These are phyloP conservation scores for Gortyna flavago DNA, from an alignment of 2,888 invertebrate species.

Conservation along the genomic window DNA sequence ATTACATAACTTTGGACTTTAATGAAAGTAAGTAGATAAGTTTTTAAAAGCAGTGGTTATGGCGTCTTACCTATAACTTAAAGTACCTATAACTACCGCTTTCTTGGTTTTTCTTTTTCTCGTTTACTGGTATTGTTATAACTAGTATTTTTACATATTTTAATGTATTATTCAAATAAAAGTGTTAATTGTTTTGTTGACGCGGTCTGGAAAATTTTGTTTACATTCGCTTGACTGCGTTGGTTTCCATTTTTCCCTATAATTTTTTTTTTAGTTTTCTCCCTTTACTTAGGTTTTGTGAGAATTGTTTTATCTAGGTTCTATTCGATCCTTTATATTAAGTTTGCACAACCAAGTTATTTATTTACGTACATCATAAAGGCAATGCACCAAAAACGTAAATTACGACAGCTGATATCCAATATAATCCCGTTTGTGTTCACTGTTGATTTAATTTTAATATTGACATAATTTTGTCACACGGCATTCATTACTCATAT, in stretches of 20 bases:
- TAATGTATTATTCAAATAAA: not conserved
- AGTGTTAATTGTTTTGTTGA: not conserved
- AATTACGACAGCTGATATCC: slow-evolving; percentile 43
- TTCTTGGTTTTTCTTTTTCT: not conserved
- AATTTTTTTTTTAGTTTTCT: not conserved
- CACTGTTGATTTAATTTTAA: slow-evolving; percentile 63
- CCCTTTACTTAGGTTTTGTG: too few species aligned
- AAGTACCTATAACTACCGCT: not conserved
- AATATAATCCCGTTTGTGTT: slow-evolving; percentile 53
- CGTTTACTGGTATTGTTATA: not conserved
- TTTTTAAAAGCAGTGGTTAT: not conserved
- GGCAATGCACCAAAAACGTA: slow-evolving; percentile 4
- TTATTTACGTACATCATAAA: not conserved
- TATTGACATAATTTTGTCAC: slow-evolving; percentile 62
- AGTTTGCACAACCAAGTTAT: not conserved
- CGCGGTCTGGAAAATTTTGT: too few species aligned
- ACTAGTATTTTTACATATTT: too few species aligned
- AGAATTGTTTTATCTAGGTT: not conserved
- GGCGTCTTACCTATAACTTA: not conserved
- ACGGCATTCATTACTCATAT: slow-evolving; percentile 61
- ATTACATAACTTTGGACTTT: not conserved
- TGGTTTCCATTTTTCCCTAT: not conserved
- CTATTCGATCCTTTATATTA: too few species aligned
- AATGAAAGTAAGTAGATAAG: not conserved
- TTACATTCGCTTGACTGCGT: not conserved